A percentile compares a stretch with the other conserved stretches of the same genome.
These are phyloP conservation scores for Anthopleura sola DNA, from an alignment of 64 coral and sea anemone species.

Conservation along the genomic window DNA sequence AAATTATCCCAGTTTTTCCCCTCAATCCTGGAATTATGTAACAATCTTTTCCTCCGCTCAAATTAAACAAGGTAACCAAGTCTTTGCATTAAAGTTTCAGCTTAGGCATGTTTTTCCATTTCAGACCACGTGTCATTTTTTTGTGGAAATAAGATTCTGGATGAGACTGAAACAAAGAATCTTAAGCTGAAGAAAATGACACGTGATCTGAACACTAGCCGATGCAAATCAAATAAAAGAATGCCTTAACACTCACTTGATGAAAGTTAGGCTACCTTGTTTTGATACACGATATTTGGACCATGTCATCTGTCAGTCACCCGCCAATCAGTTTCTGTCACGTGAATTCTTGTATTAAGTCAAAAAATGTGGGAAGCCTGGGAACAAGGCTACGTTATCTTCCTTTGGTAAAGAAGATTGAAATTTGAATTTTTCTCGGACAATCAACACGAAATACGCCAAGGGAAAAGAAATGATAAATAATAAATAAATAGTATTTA, in stretches of 20 bases:
- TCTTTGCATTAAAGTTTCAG: background rate
- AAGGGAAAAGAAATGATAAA: background rate
- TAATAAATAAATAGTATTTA: background rate
- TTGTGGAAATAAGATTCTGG: too few relatives aligned
- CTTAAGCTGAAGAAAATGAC: too few relatives aligned
- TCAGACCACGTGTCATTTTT: too few relatives aligned
- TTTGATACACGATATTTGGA: background rate
- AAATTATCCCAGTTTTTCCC: too few relatives aligned
- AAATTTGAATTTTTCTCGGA: background rate
- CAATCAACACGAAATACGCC: background rate
- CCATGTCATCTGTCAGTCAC: background rate
- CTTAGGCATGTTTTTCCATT: too few relatives aligned
- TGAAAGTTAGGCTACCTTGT: background rate
- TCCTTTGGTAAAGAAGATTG: background rate
- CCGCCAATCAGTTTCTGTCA: background rate
- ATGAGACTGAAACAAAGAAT: too few relatives aligned
- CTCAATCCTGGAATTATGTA: background rate
- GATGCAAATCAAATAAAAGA: too few relatives aligned
- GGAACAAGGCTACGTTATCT: background rate
- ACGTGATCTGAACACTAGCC: too few relatives aligned
- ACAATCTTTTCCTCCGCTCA: background rate
- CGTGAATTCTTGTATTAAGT: background rate
- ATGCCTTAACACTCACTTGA: background rate
- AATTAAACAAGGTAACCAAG: background rate
- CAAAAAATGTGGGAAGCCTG: conserved; percentile 1